Base-by-base conservation (phyloP, 2,113 vertebrate species). In the Bubalus kerabau region DNA sequence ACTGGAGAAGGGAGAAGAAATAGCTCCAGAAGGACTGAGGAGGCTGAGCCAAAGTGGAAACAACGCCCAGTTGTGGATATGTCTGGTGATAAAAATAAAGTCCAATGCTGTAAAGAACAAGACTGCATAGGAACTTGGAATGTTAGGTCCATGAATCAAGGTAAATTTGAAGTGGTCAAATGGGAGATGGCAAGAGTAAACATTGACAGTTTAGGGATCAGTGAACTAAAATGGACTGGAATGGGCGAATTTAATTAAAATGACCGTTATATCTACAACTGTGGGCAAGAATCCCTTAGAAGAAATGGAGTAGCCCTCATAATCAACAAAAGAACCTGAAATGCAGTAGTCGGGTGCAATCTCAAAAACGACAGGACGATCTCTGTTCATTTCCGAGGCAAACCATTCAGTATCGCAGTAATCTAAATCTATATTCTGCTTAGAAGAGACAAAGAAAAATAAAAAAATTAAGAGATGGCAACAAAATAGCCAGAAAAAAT, bases 61-160 rank as follows among this genome's bases (percentile, higher is more conserved):
- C 64, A 71, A 23, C 0, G 0, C 64, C 64, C 17, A 12, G n/a
- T 0, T 11, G 19, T 21, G 17, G 17, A 36, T 36, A 5, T 71
- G 64, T 36, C n/a, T 71, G 64, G 17, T 71, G n/a, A 71, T 71
- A 71, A 21, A 71, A 71, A n/a, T 71, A 21, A 71, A 71, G 19
- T 36, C 64, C 5, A 1, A 36, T 71, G 64, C 9, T 71, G 17
- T 36, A 36, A 71, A 71, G n/a, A 71, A 23, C 64, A 36, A 71
- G 36, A 71, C 9, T 36, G 64, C 64, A 71, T 36, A 71, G 19
- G 64, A 36, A 71, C n/a, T 21, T 71, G 64, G n/a, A 71, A 71
- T 71, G 64, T 36, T 71, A 71, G 9, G 17, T 71, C n/a, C 64
- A 71, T 36, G n/a, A 71, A 71, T 71, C 64, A 36, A 71, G 64